A percentile compares a stretch with the other conserved stretches of the same genome.
These are phyloP conservation scores for Sylvietta virens DNA, from an alignment of 2,113 vertebrate genomes.

Conservation along the genomic window DNA sequence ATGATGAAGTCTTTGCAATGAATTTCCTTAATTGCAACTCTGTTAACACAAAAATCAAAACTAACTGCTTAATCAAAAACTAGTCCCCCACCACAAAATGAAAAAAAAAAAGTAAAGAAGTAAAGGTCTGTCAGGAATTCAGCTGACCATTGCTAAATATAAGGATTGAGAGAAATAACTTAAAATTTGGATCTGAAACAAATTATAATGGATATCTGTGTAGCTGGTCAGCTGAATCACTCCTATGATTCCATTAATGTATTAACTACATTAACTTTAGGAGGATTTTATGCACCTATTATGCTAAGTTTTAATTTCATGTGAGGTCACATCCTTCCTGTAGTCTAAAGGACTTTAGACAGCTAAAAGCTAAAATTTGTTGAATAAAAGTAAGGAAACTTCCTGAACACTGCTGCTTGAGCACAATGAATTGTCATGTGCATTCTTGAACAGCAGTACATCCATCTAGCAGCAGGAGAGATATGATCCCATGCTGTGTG, in stretches of 20 bases:
- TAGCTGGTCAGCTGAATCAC: background rate
- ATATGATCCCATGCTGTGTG: constrained; percentile 53
- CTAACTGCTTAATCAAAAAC: background rate
- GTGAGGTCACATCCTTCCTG: background rate
- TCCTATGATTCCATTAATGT: background rate
- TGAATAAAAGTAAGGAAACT: constrained; percentile 6
- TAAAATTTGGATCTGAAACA: background rate
- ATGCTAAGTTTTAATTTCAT: background rate
- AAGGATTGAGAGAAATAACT: background rate
- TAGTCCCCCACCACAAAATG: background rate
- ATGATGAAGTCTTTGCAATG: background rate
- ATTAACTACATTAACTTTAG: background rate
- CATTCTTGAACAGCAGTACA: constrained; percentile 39
- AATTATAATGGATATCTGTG: background rate
- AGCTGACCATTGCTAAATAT: background rate
- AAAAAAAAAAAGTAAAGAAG: background rate
- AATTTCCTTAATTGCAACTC: background rate
- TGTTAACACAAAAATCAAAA: background rate
- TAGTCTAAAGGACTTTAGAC: background rate
- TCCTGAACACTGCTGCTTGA: constrained; percentile 17
- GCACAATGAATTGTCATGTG: constrained; percentile 50
- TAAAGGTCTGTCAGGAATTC: background rate
- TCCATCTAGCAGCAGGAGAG: constrained; percentile 67
- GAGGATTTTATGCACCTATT: background rate
- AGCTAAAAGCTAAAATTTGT: background rate